Evolutionary conservation across 23 tunicate species (phyloP).

Genomic region (Styela clava): DNA sequence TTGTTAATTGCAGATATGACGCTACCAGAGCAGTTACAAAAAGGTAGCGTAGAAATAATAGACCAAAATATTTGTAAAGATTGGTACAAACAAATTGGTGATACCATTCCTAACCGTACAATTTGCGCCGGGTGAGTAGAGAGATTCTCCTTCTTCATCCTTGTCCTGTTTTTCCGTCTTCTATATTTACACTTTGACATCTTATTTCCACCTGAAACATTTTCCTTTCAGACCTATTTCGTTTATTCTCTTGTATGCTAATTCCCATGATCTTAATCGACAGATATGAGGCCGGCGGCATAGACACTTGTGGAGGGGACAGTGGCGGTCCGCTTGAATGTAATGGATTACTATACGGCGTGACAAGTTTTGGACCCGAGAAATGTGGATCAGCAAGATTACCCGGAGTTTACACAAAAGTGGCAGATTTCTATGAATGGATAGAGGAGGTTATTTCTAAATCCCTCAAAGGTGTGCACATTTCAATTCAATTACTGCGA

Average conservation of each 20-base stretch:
- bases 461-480: background rate
- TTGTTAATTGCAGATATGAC: too few relatives aligned
- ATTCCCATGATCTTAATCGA: too few relatives aligned
- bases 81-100: background rate
- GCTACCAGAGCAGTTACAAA: background rate
- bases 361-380: slow-evolving; percentile 10
- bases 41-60: background rate
- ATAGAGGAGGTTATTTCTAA: background rate
- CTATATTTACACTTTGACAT: too few relatives aligned
- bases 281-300: slow-evolving; percentile 1
- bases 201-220: too few relatives aligned
- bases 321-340: slow-evolving; percentile 15
- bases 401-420: slow-evolving; percentile 10
- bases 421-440: slow-evolving; percentile 1
- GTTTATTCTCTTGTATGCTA: too few relatives aligned
- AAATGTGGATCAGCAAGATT: slow-evolving; percentile 11
- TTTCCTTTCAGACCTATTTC: too few relatives aligned
- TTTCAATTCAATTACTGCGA: too few relatives aligned
- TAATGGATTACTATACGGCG: background rate
- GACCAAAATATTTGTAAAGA: slow-evolving; percentile 3
- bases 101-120: background rate
- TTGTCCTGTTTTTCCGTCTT: too few relatives aligned
- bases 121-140: slow-evolving; percentile 17
- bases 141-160: too few relatives aligned
- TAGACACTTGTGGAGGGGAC: slow-evolving; percentile 21